Evolutionary conservation across 1,140 invertebrate genomes (phyloP).

Genomic region (Brachionus sp.): DNA sequence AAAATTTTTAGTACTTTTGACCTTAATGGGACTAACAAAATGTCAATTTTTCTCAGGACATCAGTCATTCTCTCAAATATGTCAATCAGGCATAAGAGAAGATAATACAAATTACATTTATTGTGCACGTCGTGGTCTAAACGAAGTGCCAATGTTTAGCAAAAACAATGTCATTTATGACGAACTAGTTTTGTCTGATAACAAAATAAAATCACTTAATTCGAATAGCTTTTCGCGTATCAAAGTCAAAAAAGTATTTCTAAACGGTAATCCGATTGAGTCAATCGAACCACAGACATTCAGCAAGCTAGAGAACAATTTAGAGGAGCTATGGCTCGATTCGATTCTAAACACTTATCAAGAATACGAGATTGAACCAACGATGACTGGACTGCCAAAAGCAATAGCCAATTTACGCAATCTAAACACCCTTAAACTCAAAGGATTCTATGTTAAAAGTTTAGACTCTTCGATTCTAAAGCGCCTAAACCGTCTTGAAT

Average conservation of each 20-base stretch:
- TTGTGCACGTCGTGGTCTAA: slow-evolving; percentile 27
- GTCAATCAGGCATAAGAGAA: slow-evolving; percentile 29
- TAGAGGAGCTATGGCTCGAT: slow-evolving; percentile 35
- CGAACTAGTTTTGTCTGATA: slow-evolving; percentile 45
- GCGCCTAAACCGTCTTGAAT: not conserved
- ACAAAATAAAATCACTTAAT: slow-evolving; percentile 6
- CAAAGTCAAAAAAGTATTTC: slow-evolving; percentile 39
- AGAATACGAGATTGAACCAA: not conserved
- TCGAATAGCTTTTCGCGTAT: slow-evolving; percentile 12
- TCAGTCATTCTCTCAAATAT: slow-evolving; percentile 9
- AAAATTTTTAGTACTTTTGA: slow-evolving; percentile 2
- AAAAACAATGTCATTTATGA: slow-evolving; percentile 38
- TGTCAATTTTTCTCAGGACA: slow-evolving; percentile 12
- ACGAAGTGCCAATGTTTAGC: slow-evolving; percentile 20
- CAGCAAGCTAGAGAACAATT: slow-evolving; percentile 19
- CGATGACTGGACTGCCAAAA: not conserved
- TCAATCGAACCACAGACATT: slow-evolving; percentile 18
- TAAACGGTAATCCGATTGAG: slow-evolving; percentile 27
- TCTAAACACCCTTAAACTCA: slow-evolving; percentile 15
- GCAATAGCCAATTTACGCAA: slow-evolving; percentile 37
- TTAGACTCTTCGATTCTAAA: not conserved
- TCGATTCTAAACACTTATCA: not conserved
- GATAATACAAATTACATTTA: slow-evolving; percentile 45
- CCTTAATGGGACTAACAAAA: not conserved
- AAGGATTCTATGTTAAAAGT: not conserved